Evolutionary conservation across 2,113 vertebrate genomes (phyloP), one percentile per base, ranked within the genome.

Genomic region (Merops nubicus): DNA sequence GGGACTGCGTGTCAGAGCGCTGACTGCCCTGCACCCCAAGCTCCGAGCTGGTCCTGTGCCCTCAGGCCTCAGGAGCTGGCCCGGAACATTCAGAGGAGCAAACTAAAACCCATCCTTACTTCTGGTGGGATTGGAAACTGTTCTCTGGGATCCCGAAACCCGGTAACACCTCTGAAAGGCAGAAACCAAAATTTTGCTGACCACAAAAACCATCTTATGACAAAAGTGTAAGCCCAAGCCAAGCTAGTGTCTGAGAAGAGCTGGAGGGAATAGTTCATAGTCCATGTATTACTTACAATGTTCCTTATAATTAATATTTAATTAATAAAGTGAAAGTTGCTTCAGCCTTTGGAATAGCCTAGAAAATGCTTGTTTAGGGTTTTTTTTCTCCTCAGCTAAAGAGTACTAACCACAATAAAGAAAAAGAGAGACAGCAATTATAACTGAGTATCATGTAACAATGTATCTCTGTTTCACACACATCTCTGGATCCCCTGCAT

Each of bases 1-100:
- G 17, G 2, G 1, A 5, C 45, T 12, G 43, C 0, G 0, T 19
- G 38, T 31, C 23, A 13, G 59, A 34, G 33, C 8, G 1, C 21
- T 15, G 2, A n/a, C 3, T 4, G 45, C 45, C 45, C 45, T 47
- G 15, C 45, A 7, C 45, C 19, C 15, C 16, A 26, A n/a, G n/a
- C n/a, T n/a, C n/a, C 15, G 60, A 63, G 38, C 38, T 1, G 9
- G 4, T 28, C 62, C 63, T 20, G 12, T 7, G 22, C 59, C 15
- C 21, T 16, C 7, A 2, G 45, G 36, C 36, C 42, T 5, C 20
- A 2, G 26, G 29, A 36, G 9, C 6, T 5, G 28, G 9, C 42
- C 50, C 31, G 38, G 11, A 19, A 19, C 25, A 7, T 8, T 25
- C 7, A 2, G 12, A 15, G 15, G 22, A 33, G 36, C 29, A 7